A percentile compares a stretch with the other conserved stretches of the same genome.
phyloP scores from a whole-genome alignment of 2,888 invertebrate species.

The Acanthopleura granulata region DNA sequence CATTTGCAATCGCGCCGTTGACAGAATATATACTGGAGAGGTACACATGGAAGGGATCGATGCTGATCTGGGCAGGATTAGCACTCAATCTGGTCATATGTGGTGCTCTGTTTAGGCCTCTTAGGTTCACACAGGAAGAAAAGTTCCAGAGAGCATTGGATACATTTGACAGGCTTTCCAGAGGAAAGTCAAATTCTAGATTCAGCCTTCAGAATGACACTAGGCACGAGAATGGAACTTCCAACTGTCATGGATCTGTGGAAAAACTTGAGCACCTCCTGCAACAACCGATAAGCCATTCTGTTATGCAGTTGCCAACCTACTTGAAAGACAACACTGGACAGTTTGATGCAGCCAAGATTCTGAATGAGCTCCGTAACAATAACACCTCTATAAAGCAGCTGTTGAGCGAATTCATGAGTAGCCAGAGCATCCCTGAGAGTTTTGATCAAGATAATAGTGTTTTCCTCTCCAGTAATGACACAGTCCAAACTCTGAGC shows the following conservation, averaged over 20 bases:
- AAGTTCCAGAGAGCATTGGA: conserved; percentile 49
- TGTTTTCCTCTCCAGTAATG: not conserved
- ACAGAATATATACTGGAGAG: conserved; percentile 58
- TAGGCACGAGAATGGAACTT: conserved; percentile 36
- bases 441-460: not conserved
- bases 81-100: conserved; percentile 63
- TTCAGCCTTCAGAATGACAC: conserved; percentile 39
- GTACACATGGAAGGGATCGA: conserved; percentile 66
- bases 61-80: conserved; percentile 64
- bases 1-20: conserved; percentile 65
- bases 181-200: conserved; percentile 41
- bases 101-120: conserved; percentile 62
- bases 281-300: conserved; percentile 66
- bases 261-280: conserved; percentile 24
- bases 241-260: conserved; percentile 26
- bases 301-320: conserved; percentile 88
- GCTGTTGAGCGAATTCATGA: not conserved
- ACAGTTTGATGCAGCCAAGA: conserved; percentile 28
- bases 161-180: conserved; percentile 54
- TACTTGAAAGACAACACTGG: conserved; percentile 72
- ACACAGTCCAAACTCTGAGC: not conserved
- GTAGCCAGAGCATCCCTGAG: not conserved
- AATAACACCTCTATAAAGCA: conserved; percentile 35
- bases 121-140: conserved; percentile 51
- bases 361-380: conserved; percentile 42